phyloP scores from a whole-genome alignment of 2,888 invertebrate species.

The Drosophila ustulata region DNA sequence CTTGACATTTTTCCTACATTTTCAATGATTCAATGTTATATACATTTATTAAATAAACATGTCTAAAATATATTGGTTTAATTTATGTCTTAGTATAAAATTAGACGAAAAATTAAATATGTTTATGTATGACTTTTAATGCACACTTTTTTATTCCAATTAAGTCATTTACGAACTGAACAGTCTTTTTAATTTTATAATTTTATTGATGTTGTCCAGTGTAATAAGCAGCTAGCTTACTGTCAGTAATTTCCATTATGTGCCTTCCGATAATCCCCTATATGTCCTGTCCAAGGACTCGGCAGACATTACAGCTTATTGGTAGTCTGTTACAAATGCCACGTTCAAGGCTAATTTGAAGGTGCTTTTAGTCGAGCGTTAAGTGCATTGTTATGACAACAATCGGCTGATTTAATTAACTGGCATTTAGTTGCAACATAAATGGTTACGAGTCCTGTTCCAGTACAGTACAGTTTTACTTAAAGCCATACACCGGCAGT shows the following conservation, averaged over 20 bases:
- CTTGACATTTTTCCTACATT: too few species aligned
- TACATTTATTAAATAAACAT: too few species aligned
- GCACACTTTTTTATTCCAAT: too few species aligned
- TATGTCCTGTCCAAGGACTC: conserved; percentile 1
- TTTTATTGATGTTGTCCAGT: conserved; percentile 7
- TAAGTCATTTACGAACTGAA: too few species aligned
- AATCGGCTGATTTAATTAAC: conserved; percentile 41
- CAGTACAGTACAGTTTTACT: background rate
- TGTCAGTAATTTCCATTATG: background rate
- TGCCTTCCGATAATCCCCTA: background rate
- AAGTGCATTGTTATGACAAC: conserved; percentile 21
- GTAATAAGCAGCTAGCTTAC: conserved; percentile 1
- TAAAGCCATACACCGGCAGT: conserved; percentile 17
- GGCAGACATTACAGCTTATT: conserved; percentile 5
- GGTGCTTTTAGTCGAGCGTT: conserved; percentile 4
- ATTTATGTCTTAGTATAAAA: too few species aligned
- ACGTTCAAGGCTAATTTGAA: conserved; percentile 22
- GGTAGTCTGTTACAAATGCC: conserved; percentile 33
- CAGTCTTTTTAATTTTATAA: too few species aligned
- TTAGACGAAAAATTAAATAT: too few species aligned
- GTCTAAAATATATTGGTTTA: too few species aligned
- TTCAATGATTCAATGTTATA: too few species aligned
- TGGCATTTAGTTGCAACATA: conserved; percentile 51
- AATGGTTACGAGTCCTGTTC: conserved; percentile 4
- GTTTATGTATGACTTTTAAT: too few species aligned